phyloP scores from a whole-genome alignment of 1,140 invertebrate species.

The Ephestia elutella region DNA sequence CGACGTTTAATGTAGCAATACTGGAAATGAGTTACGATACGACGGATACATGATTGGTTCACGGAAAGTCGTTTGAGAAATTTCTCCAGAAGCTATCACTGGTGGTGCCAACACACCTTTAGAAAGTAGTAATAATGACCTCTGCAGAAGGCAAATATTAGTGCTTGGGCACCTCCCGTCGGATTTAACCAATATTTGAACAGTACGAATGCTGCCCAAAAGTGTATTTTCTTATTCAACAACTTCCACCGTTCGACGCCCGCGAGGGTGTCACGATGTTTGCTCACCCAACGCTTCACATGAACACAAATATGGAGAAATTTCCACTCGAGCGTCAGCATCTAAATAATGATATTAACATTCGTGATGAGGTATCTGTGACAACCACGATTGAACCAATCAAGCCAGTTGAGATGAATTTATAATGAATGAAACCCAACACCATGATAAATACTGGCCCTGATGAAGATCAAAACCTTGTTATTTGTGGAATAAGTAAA shows the following conservation, averaged over 20 bases:
- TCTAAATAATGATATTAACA: not conserved
- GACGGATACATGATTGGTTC: not conserved
- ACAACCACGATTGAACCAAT: slow-evolving; percentile 6
- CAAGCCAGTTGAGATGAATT: slow-evolving; percentile 11
- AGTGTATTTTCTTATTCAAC: slow-evolving; percentile 69
- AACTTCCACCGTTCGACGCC: slow-evolving; percentile 58
- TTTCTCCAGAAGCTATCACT: not conserved
- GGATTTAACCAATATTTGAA: slow-evolving; percentile 69
- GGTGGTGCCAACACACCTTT: slow-evolving; percentile 25
- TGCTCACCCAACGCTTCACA: slow-evolving; percentile 34
- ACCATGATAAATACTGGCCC: slow-evolving; percentile 4
- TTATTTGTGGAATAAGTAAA: too few species aligned
- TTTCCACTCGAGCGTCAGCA: not conserved
- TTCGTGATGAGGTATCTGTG: not conserved
- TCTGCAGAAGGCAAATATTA: slow-evolving; percentile 58
- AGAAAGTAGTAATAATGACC: slow-evolving; percentile 60
- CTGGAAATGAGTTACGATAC: slow-evolving; percentile 26
- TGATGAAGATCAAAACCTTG: too few species aligned
- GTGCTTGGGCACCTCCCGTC: slow-evolving; percentile 56
- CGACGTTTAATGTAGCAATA: slow-evolving; percentile 29
- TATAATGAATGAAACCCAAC: slow-evolving; percentile 10
- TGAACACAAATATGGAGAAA: slow-evolving; percentile 12
- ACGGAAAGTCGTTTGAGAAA: not conserved
- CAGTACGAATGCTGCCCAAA: slow-evolving; percentile 61
- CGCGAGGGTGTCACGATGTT: slow-evolving; percentile 48